phyloP scores from a whole-genome alignment of 2,113 vertebrate genomes.

The Petroica traversi region DNA sequence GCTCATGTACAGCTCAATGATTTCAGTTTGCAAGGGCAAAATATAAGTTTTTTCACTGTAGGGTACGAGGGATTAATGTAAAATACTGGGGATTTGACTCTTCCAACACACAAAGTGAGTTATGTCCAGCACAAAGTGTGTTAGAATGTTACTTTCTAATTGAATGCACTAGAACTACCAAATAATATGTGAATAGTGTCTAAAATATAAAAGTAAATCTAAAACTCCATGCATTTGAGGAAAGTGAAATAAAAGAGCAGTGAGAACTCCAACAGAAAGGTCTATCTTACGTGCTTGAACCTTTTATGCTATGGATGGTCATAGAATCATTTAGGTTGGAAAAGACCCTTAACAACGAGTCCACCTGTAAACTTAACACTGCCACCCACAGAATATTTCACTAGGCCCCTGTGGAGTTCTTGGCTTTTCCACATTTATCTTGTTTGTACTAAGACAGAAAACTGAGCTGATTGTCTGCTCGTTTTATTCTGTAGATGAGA shows the following conservation, averaged over 20 bases:
- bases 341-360: neutral
- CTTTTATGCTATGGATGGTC: neutral
- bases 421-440: neutral
- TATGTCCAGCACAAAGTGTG: neutral
- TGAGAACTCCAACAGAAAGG: neutral
- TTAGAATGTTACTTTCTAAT: neutral
- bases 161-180: neutral
- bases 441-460: neutral
- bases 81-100: neutral
- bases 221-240: neutral
- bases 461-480: neutral
- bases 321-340: neutral
- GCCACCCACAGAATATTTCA: neutral
- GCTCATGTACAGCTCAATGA: neutral
- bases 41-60: neutral
- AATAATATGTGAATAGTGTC: neutral
- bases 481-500: neutral
- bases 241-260: neutral
- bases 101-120: neutral
- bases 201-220: neutral
- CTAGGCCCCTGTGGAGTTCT: neutral
- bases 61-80: neutral
- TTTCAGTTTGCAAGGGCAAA: neutral
- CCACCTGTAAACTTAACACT: neutral
- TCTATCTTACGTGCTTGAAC: neutral